phyloP scores from a whole-genome alignment of 2,113 vertebrate genomes.

The Nothoprocta perdicaria region DNA sequence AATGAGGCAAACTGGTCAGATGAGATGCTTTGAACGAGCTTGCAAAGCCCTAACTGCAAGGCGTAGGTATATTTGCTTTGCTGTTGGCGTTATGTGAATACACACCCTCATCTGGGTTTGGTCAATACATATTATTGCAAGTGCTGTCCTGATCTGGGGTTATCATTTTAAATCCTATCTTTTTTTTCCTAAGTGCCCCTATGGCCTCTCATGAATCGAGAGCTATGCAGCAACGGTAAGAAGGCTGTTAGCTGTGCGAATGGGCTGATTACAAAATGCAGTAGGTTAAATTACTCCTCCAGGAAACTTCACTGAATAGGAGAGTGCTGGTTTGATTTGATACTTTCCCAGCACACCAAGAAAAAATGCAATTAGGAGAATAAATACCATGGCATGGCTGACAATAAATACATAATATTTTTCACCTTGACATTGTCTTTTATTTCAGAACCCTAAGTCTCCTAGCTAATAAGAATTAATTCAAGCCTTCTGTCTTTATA shows the following conservation, averaged over 20 bases:
- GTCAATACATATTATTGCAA: not conserved
- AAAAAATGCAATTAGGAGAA: slow-evolving; percentile 3
- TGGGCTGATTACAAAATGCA: not conserved
- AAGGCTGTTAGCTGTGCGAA: not conserved
- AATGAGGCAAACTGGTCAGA: not conserved
- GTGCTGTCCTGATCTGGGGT: not conserved
- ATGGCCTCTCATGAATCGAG: not conserved
- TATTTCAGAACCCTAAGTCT: not conserved
- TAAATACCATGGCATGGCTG: not conserved
- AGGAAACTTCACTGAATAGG: not conserved
- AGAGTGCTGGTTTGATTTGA: not conserved
- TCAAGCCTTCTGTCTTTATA: not conserved
- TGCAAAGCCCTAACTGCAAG: not conserved
- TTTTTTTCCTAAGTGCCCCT: not conserved
- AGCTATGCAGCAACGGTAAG: fast-evolving
- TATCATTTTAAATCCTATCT: not conserved
- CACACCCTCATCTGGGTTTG: not conserved
- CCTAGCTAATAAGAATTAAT: not conserved
- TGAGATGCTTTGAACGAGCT: not conserved
- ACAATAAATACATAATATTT: not conserved
- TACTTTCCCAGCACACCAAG: not conserved
- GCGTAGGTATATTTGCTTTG: not conserved
- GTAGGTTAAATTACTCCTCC: not conserved
- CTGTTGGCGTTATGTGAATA: not conserved
- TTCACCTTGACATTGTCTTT: not conserved